Evolutionary conservation across 2,113 vertebrate species (phyloP).

Genomic region (Muntiacus reevesi): DNA sequence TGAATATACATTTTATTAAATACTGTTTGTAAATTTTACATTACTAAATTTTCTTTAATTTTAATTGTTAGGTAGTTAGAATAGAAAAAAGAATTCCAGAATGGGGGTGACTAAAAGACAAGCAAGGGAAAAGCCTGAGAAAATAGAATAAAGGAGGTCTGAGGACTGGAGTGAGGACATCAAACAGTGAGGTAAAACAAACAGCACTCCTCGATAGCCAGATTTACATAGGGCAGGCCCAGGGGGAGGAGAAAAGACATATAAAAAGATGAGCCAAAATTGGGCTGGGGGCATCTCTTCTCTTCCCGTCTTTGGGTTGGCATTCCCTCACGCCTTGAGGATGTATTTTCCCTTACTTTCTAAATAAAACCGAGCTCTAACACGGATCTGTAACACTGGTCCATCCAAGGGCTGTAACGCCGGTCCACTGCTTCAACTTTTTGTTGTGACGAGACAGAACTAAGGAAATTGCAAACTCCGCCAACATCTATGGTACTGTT

Average conservation of each 20-base stretch:
- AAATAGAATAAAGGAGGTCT: not conserved
- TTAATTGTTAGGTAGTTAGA: not conserved
- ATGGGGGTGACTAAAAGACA: not conserved
- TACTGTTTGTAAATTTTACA: not conserved
- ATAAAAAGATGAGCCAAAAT: not conserved
- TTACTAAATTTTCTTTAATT: not conserved
- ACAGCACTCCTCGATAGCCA: not conserved
- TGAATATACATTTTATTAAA: not conserved
- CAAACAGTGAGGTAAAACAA: not conserved
- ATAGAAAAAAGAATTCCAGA: not conserved
- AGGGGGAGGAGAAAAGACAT: rapidly evolving
- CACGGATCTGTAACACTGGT: not conserved
- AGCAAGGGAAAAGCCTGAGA: not conserved
- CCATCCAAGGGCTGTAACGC: rapidly evolving
- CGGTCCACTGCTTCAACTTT: not conserved
- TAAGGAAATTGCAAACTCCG: not conserved
- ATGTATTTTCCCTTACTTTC: not conserved
- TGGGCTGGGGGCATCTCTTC: not conserved
- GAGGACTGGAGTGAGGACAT: not conserved
- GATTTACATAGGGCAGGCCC: not conserved
- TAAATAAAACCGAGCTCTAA: not conserved
- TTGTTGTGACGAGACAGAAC: not conserved
- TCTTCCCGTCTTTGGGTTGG: not conserved
- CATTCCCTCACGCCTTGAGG: not conserved
- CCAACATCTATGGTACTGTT: rapidly evolving